These are phyloP conservation scores for Junonia oenone DNA, from an alignment of 2,888 invertebrate genomes.

Conservation along the genomic window DNA sequence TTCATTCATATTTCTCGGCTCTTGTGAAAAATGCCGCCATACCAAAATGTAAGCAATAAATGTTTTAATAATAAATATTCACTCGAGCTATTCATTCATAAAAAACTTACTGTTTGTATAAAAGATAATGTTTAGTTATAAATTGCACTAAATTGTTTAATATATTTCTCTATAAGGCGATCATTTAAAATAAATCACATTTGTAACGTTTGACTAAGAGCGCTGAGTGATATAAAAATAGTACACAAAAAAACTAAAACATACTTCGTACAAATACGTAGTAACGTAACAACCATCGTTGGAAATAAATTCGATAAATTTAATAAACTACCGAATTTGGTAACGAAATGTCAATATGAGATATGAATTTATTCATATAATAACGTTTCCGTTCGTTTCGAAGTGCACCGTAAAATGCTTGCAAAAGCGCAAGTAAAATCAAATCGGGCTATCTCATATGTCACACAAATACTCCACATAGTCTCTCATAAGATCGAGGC, in stretches of 20 bases:
- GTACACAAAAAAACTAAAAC: constrained; percentile 7
- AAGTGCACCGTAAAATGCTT: constrained; percentile 14
- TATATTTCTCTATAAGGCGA: constrained; percentile 5
- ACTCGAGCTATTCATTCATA: neutral
- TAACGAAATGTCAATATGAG: constrained; percentile 22
- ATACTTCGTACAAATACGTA: neutral
- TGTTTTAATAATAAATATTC: neutral
- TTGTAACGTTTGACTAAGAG: constrained; percentile 8
- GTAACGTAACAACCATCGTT: constrained; percentile 13
- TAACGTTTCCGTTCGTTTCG: constrained; percentile 27
- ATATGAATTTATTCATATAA: constrained; percentile 32
- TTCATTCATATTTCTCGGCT: neutral
- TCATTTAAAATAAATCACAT: constrained; percentile 15
- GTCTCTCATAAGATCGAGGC: constrained; percentile 63
- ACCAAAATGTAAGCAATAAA: neutral
- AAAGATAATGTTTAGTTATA: neutral
- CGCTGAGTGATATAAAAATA: constrained; percentile 14
- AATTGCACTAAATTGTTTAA: neutral
- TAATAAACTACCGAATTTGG: constrained; percentile 22
- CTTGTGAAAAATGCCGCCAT: neutral
- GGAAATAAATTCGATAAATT: constrained; percentile 22
- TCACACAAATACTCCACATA: constrained; percentile 53
- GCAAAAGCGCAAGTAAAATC: constrained; percentile 44
- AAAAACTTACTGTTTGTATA: constrained; percentile 2
- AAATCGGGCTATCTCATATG: constrained; percentile 41